Conservation (phyloP, 2,888 invertebrate genomes). For the Agrochola lota region DNA sequence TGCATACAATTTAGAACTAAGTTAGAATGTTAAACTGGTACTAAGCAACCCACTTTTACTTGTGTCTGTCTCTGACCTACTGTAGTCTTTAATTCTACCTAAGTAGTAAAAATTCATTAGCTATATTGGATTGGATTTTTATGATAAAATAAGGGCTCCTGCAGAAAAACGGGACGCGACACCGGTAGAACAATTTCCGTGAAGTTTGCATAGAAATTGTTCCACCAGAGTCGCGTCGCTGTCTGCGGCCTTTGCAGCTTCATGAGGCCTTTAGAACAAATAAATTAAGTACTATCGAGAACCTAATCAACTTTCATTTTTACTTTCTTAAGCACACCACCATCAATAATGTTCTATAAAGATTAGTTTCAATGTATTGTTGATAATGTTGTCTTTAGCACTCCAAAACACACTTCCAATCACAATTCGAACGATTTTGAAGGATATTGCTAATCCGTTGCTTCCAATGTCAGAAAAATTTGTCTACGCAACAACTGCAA, state of each 20-base stretch:
- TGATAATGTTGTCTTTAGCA: not conserved
- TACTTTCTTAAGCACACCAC: not conserved
- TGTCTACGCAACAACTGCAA: too few species aligned
- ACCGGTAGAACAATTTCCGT: too few species aligned
- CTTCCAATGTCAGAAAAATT: too few species aligned
- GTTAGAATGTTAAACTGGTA: conserved; percentile 18
- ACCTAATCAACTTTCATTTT: not conserved
- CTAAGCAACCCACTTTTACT: not conserved
- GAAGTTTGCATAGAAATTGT: too few species aligned
- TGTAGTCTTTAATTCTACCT: not conserved
- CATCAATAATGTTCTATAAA: not conserved
- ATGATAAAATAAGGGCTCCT: not conserved
- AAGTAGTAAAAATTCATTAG: not conserved
- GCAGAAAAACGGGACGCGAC: too few species aligned
- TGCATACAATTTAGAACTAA: conserved; percentile 17
- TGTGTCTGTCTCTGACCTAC: not conserved
- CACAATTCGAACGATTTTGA: too few species aligned
- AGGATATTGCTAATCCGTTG: too few species aligned
- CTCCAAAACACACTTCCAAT: too few species aligned
- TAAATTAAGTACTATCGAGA: not conserved
- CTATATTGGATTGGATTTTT: not conserved
- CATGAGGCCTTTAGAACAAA: not conserved
- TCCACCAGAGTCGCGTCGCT: too few species aligned
- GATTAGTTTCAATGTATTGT: not conserved
- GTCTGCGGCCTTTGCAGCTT: too few species aligned